Percentiles rank a stretch among this genome's conserved stretches.
phyloP scores from a whole-genome alignment of 2,797 vertebrate species.

The Crocidura indochinensis region DNA sequence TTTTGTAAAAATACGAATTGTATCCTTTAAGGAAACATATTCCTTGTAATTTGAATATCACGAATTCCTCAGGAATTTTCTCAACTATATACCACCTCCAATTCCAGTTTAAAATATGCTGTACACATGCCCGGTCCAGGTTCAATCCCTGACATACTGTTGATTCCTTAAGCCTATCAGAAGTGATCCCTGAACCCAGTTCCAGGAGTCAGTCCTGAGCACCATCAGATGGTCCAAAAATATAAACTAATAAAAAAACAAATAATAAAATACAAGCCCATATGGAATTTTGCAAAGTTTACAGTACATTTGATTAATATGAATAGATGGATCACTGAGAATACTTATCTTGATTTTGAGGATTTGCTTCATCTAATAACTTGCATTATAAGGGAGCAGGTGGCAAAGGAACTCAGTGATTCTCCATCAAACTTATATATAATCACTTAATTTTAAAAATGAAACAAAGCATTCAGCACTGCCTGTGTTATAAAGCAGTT shows the following conservation, averaged over 20 bases:
- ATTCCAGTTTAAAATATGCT: slow-evolving; percentile 49
- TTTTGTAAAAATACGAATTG: slow-evolving; percentile 63
- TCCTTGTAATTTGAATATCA: slow-evolving; percentile 65
- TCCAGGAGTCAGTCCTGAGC: too few species aligned
- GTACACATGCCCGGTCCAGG: too few species aligned
- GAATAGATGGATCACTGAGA: slow-evolving; percentile 11
- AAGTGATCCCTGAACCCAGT: too few species aligned
- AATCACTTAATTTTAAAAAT: slow-evolving; percentile 65
- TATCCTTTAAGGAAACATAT: slow-evolving; percentile 37
- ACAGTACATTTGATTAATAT: slow-evolving; percentile 6
- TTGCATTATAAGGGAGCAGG: background rate
- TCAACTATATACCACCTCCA: slow-evolving; percentile 66
- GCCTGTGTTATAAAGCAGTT: slow-evolving; percentile 44
- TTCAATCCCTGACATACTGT: too few species aligned
- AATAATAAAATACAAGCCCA: slow-evolving; percentile 53
- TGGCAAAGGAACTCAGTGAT: background rate
- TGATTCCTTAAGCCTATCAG: too few species aligned
- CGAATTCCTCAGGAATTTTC: slow-evolving; percentile 73
- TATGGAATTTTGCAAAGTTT: slow-evolving; percentile 52
- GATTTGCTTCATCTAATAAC: slow-evolving; percentile 53
- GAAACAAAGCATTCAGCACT: slow-evolving; percentile 42
- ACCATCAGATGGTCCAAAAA: too few species aligned
- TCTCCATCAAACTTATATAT: background rate
- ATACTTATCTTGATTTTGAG: slow-evolving; percentile 22
- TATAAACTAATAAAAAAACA: too few species aligned